Conservation (phyloP, 2,888 invertebrate genomes). For the Teleogryllus oceanicus region DNA sequence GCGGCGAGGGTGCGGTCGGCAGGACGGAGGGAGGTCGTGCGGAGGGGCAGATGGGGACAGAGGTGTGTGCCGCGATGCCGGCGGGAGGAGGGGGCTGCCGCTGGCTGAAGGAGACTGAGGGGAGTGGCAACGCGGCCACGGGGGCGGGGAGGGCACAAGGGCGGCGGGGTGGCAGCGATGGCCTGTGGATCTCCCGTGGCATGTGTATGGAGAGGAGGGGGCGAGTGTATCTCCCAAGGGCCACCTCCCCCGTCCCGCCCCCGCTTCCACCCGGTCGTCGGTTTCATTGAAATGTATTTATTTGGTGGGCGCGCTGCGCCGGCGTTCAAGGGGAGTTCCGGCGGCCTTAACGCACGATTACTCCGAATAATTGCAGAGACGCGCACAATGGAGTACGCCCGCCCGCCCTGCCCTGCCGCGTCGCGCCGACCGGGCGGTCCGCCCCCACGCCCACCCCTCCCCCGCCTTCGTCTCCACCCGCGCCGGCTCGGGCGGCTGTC, state of each 20-base stretch:
- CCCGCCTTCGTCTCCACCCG: neutral
- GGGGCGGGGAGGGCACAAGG: too few relatives aligned
- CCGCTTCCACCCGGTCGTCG: neutral
- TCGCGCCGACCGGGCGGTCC: neutral
- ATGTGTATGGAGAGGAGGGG: too few relatives aligned
- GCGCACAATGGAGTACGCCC: constrained; percentile 3
- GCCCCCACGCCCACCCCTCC: neutral
- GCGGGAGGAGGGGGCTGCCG: too few relatives aligned
- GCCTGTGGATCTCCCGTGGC: too few relatives aligned
- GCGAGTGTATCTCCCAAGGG: neutral
- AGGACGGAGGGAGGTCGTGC: neutral
- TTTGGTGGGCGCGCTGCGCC: neutral
- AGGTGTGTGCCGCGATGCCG: neutral
- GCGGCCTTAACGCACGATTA: neutral
- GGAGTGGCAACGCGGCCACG: too few relatives aligned
- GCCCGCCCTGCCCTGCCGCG: neutral
- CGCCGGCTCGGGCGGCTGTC: neutral
- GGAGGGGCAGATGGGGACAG: neutral
- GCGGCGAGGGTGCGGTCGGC: neutral
- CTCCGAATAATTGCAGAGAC: constrained; percentile 2
- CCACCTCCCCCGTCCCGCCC: neutral
- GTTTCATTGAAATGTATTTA: constrained; percentile 1
- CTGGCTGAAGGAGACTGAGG: too few relatives aligned
- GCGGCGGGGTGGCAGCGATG: too few relatives aligned
- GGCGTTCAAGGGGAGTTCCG: neutral